Base-by-base conservation (phyloP, 2,888 invertebrate species). In the Scaeva pyrastri region DNA sequence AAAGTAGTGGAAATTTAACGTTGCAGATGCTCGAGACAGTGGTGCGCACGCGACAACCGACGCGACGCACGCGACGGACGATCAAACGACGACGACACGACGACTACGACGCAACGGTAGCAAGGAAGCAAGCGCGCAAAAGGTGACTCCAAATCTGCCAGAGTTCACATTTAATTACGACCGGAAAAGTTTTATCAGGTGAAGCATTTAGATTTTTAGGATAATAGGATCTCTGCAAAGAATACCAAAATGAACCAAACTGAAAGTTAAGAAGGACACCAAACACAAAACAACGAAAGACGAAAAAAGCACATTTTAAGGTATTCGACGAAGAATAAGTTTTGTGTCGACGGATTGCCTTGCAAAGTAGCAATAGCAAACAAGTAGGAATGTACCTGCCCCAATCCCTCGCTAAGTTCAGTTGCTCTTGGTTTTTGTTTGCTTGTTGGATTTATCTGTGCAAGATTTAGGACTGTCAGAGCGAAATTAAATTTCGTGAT, bases 181-280 rank as follows among this genome's bases (percentile, higher is more conserved):
- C 86, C 82, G 86, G 86, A 82, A 86, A 86, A 86, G 71, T 86
- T 86, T 86, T 86, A 86, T 86, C 86, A 86, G 86, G 86, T 82
- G 77, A 82, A 82, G 82, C 86, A 86, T 86, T 82, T 82, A 86
- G 81, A 86, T 86, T 82, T 80, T 73, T 73, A 70, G 80, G 76
- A 85, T 85, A 85, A 85, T 76, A 68, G 76, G 60, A 81, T 77
- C 71, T 68, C 58, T 41, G 75, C 36, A 58, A 66, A 72, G 45
- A 52, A 52, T 39, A 43, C 64, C 14, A 36, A 52, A 66, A 58
- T 58, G 74, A 75, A 74, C 52, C 11, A 39, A 71, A 66, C 48
- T 39, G 16, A 48, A 71, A 64, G 45, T 72, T 72, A 60, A 60
- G 39, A 39, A 58, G 60, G 39, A 41, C 60, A 60, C 60, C 39